These are phyloP conservation scores for Zonotrichia leucophrys DNA, from an alignment of 2,113 vertebrate genomes.

Conservation along the genomic window DNA sequence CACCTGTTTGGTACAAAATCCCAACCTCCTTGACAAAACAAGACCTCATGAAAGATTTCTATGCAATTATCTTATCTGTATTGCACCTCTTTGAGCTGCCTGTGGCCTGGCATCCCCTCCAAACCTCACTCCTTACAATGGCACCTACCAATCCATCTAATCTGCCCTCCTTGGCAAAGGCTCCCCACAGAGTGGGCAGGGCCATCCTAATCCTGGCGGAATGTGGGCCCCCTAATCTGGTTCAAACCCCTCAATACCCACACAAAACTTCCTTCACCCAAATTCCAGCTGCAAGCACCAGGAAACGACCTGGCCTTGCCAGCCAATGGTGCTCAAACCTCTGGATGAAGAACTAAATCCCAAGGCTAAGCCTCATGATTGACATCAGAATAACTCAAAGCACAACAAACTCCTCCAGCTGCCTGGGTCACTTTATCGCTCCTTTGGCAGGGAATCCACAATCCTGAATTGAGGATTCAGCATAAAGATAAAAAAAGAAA, in stretches of 20 bases:
- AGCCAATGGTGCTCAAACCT: background rate
- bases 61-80: background rate
- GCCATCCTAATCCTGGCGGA: slow-evolving; percentile 51
- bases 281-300: slow-evolving; percentile 8
- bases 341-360: background rate
- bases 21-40: background rate
- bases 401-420: background rate
- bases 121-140: background rate
- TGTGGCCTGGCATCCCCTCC: slow-evolving; percentile 25
- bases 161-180: background rate
- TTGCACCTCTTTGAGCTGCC: background rate
- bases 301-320: background rate
- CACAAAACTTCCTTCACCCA: background rate
- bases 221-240: slow-evolving; percentile 66
- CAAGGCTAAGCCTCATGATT: background rate
- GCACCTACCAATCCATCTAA: slow-evolving; percentile 53
- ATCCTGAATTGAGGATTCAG: background rate
- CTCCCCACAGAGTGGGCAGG: background rate
- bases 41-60: background rate
- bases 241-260: slow-evolving; percentile 31
- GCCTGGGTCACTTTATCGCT: background rate
- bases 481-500: background rate
- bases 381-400: background rate
- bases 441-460: background rate
- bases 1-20: background rate